Base-by-base conservation (phyloP, 2,113 vertebrate species). In the Perca schrenkii region DNA sequence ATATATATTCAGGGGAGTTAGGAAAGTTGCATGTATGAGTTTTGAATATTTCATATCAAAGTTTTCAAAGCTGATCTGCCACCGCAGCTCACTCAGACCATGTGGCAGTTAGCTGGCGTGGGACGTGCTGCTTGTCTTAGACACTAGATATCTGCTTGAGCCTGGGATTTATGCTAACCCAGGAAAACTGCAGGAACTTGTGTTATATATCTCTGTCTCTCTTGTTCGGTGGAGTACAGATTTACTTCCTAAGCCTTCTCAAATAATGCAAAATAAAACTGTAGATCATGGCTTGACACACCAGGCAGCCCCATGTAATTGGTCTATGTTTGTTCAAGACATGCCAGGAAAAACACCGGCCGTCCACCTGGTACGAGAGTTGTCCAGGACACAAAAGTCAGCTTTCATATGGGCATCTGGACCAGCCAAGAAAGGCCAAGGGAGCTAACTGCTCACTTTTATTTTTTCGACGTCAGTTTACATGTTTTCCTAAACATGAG, bases 401-500 rank as follows among this genome's bases (percentile, higher is more conserved):
- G 91, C 93, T 94, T 94, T 94, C 93, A 93, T 88, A 86, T 75
- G 80, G 83, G 80, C 88, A 89, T 91, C 79, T 86, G 83, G 87
- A 69, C 61, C 52, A 25, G 43, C 69, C 76, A 74, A 90, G 77
- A 83, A 86, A 80, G 69, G 91, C 92, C 89, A 89, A 90, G 86
- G 79, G 89, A 84, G 81, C 88, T 85, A 85, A 90, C 88, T 89
- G 82, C 85, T 92, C 72, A 92, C 88, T 93, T 93, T 88, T 80
- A 87, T 71, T 87, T 92, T 91, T 89, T 90, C 71, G 28, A 85
- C 78, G 69, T 88, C 87, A 92, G 67, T 91, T 90, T 85, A 83
- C 84, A 89, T 93, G 93, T 94, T 94, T 94, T 92, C 88, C 81
- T 92, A 92, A 92, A 92, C 88, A 89, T 47, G 71, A 87, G 92